These are phyloP conservation scores for Netelia fuscicornis DNA, from an alignment of 2,888 invertebrate species.

Conservation along the genomic window DNA sequence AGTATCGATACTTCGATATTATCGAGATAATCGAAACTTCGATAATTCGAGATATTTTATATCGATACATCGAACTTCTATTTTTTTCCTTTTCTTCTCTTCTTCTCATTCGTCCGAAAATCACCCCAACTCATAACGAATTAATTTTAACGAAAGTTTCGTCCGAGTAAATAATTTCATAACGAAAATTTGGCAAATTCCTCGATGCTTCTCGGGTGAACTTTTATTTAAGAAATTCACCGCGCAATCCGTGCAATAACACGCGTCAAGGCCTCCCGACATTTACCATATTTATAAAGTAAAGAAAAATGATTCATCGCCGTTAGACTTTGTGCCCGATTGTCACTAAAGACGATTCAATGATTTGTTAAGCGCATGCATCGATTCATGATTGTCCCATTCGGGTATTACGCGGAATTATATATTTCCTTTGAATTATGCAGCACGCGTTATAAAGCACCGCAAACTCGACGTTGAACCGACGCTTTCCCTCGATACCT, in stretches of 20 bases:
- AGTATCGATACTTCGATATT: background rate
- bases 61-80: background rate
- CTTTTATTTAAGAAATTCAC: background rate
- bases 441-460: background rate
- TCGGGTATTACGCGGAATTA: background rate
- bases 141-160: too few relatives aligned
- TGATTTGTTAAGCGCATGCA: background rate
- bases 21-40: background rate
- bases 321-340: constrained; percentile 29
- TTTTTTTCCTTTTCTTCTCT: too few relatives aligned
- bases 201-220: background rate
- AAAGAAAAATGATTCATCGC: constrained; percentile 20
- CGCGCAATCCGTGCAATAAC: background rate
- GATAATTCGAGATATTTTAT: background rate
- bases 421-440: constrained; percentile 17
- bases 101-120: too few relatives aligned
- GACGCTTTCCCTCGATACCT: too few relatives aligned
- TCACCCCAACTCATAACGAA: too few relatives aligned
- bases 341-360: constrained; percentile 1
- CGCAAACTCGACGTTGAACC: too few relatives aligned
- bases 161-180: too few relatives aligned
- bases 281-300: constrained; percentile 32
- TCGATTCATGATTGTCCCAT: constrained; percentile 15
- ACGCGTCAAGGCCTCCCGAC: background rate
- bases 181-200: too few relatives aligned